phyloP scores from a whole-genome alignment of 1,140 invertebrate genomes.

The Drosophila carrolli region DNA sequence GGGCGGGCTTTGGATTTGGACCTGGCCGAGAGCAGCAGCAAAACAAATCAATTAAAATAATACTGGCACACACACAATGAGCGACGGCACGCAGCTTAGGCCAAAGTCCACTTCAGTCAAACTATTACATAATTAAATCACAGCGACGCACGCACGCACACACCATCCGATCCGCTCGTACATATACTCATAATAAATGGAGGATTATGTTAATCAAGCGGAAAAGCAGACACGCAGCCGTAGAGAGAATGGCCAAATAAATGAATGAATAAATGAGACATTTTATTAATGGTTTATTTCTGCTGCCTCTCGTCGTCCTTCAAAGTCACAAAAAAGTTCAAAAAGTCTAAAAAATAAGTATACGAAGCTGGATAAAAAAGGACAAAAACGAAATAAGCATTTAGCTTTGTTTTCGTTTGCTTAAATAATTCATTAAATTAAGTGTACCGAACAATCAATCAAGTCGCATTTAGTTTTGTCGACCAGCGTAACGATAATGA shows the following conservation, averaged over 20 bases:
- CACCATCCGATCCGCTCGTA: constrained; percentile 6
- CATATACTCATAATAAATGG: constrained; percentile 73
- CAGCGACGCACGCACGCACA: constrained; percentile 42
- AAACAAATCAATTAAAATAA: constrained; percentile 81
- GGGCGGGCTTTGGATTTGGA: constrained; percentile 50
- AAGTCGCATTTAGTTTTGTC: constrained; percentile 68
- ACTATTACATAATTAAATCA: constrained; percentile 84
- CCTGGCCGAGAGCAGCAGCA: constrained; percentile 44
- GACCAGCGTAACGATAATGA: constrained; percentile 61
- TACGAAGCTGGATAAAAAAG: constrained; percentile 30
- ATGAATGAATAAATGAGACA: constrained; percentile 81
- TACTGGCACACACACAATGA: constrained; percentile 19
- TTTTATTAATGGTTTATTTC: constrained; percentile 79
- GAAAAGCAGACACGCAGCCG: constrained; percentile 72
- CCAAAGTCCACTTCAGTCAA: constrained; percentile 78
- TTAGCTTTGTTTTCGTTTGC: constrained; percentile 58
- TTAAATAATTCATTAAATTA: constrained; percentile 83
- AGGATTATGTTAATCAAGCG: constrained; percentile 83
- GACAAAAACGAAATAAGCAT: constrained; percentile 66
- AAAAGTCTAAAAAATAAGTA: constrained; percentile 44
- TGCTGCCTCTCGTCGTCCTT: constrained; percentile 19
- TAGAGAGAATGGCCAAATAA: constrained; percentile 53
- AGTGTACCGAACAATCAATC: constrained; percentile 78
- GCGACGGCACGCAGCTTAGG: constrained; percentile 44
- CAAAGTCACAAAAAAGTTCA: constrained; percentile 34